phyloP scores from a whole-genome alignment of 2,113 vertebrate genomes.

The Tinamus guttatus region DNA sequence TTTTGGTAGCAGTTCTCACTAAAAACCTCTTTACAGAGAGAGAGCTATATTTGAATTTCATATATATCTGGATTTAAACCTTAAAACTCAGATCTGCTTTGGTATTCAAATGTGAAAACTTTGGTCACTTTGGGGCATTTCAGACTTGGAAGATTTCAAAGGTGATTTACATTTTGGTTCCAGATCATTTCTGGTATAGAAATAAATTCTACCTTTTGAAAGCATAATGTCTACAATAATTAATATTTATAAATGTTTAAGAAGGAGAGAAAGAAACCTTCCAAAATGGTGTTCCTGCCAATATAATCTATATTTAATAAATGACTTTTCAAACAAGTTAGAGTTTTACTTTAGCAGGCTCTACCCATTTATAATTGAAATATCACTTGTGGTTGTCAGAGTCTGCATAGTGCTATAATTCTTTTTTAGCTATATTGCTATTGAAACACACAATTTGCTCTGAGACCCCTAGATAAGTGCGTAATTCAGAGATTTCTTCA shows the following conservation, averaged over 20 bases:
- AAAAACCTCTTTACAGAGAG: background rate
- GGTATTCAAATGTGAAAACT: background rate
- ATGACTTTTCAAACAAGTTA: slow-evolving; percentile 2
- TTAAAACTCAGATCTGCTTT: background rate
- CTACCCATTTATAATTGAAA: slow-evolving; percentile 11
- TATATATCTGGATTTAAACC: background rate
- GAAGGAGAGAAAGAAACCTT: background rate
- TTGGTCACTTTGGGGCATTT: background rate
- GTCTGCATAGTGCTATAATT: background rate
- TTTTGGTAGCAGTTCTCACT: background rate
- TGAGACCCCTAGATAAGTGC: background rate
- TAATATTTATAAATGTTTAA: slow-evolving; percentile 22
- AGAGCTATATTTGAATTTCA: background rate
- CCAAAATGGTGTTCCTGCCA: background rate
- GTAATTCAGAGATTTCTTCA: background rate
- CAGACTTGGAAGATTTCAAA: background rate
- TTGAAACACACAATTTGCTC: background rate
- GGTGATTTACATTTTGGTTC: background rate
- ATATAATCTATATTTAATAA: slow-evolving; percentile 18
- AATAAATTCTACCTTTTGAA: background rate
- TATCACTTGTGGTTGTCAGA: slow-evolving; percentile 7
- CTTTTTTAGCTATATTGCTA: background rate
- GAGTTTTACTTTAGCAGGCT: background rate
- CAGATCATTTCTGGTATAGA: background rate
- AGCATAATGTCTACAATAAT: background rate